Evolutionary conservation across 2,113 vertebrate species (phyloP).

Genomic region (Nyctibius bracteatus): DNA sequence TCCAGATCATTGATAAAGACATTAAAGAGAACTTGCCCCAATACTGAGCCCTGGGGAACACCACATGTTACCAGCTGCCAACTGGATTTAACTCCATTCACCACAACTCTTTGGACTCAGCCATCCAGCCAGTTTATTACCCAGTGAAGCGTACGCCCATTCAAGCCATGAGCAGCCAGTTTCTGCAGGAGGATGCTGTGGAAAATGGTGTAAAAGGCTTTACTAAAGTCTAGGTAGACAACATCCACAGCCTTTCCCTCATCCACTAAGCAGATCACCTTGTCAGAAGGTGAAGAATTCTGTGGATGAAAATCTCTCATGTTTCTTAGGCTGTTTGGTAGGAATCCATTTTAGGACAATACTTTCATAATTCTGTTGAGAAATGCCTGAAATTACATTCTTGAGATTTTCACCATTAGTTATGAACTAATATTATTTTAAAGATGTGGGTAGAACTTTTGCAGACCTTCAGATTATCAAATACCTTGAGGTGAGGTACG

Average conservation of each 20-base stretch:
- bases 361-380: not conserved
- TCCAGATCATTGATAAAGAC: not conserved
- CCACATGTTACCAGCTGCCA: no score
- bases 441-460: not conserved
- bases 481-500: not conserved
- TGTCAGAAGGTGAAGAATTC: not conserved
- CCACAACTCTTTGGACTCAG: not conserved
- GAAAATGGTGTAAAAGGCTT: not conserved
- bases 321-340: not conserved
- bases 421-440: not conserved
- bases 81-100: not conserved
- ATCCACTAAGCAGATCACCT: not conserved
- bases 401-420: not conserved
- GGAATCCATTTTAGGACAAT: not conserved
- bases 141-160: rapidly evolving
- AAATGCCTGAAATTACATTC: not conserved
- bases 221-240: not conserved
- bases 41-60: not conserved
- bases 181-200: not conserved
- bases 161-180: not conserved
- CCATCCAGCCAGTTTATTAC: not conserved
- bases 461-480: not conserved
- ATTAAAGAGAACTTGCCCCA: not conserved
- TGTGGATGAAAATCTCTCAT: not conserved
- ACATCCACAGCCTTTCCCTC: not conserved